Evolutionary conservation across 2,888 invertebrate genomes (phyloP).

Genomic region (Tanypteryx hageni): DNA sequence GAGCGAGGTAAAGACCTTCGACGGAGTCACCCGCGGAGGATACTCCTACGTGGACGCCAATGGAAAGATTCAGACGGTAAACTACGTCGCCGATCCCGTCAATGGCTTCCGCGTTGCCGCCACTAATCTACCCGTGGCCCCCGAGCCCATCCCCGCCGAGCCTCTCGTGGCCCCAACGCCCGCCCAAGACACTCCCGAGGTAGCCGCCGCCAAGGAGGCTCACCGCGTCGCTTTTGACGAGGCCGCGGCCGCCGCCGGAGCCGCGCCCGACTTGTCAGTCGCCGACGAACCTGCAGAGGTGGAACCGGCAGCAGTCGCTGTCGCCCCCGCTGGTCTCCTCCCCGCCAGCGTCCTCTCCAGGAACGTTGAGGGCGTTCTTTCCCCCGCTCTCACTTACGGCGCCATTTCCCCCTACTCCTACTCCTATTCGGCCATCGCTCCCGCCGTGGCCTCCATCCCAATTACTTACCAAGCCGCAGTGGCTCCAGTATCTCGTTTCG

Average conservation of each 20-base stretch:
- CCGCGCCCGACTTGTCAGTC: slow-evolving; percentile 75
- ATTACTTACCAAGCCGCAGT: slow-evolving; percentile 74
- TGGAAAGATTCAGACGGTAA: slow-evolving; percentile 75
- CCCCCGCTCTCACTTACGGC: slow-evolving; percentile 62
- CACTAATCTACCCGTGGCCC: slow-evolving; percentile 75
- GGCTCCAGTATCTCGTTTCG: slow-evolving; percentile 71
- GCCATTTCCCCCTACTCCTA: slow-evolving; percentile 72
- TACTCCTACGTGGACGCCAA: slow-evolving; percentile 75
- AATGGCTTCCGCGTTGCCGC: slow-evolving; percentile 76
- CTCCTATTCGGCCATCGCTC: slow-evolving; percentile 48
- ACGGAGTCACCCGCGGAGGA: slow-evolving; percentile 74
- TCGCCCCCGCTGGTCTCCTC: slow-evolving; percentile 74
- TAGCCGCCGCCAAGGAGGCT: slow-evolving; percentile 73
- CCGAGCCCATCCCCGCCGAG: slow-evolving; percentile 70
- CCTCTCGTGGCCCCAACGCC: slow-evolving; percentile 72
- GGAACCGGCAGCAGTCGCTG: slow-evolving; percentile 72
- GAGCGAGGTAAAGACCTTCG: slow-evolving; percentile 73
- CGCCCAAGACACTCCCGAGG: slow-evolving; percentile 73
- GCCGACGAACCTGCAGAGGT: slow-evolving; percentile 73
- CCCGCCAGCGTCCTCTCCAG: slow-evolving; percentile 78
- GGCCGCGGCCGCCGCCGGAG: slow-evolving; percentile 70
- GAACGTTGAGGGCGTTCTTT: slow-evolving; percentile 68
- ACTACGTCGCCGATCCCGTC: slow-evolving; percentile 74
- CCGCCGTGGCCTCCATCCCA: slow-evolving; percentile 50
- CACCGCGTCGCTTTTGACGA: slow-evolving; percentile 76